Evolutionary conservation across 2,888 invertebrate genomes (phyloP).

Genomic region (Nephrotoma appendiculata): DNA sequence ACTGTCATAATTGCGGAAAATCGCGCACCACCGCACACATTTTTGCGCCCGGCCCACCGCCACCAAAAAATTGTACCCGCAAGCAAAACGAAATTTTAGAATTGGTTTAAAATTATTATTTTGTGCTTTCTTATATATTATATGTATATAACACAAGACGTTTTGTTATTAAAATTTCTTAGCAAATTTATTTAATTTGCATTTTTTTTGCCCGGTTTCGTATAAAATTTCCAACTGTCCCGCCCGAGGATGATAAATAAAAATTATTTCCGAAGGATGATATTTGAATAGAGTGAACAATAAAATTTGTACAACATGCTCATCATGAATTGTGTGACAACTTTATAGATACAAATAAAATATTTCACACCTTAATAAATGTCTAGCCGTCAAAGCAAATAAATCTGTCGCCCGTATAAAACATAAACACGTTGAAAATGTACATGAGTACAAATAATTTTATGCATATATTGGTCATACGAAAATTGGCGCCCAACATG

Average conservation of each 20-base stretch:
- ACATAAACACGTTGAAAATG: not conserved
- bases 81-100: not conserved
- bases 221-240: not conserved
- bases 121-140: not conserved
- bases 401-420: not conserved
- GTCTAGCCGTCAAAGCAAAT: not conserved
- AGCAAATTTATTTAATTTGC: not conserved
- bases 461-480: too few species aligned
- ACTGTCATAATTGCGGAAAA: not conserved
- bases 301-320: not conserved
- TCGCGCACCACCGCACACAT: not conserved
- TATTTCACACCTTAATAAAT: not conserved
- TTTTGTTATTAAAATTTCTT: not conserved
- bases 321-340: not conserved
- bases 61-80: not conserved
- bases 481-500: not conserved
- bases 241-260: not conserved
- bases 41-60: not conserved
- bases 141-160: not conserved
- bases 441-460: too few species aligned
- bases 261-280: not conserved
- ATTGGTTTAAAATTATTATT: not conserved
- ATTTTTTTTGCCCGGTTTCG: not conserved
- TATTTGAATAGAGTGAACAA: not conserved
- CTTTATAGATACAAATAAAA: not conserved